Evolutionary conservation across 2,888 invertebrate genomes (phyloP).

Genomic region (Frankliniella intonsa): DNA sequence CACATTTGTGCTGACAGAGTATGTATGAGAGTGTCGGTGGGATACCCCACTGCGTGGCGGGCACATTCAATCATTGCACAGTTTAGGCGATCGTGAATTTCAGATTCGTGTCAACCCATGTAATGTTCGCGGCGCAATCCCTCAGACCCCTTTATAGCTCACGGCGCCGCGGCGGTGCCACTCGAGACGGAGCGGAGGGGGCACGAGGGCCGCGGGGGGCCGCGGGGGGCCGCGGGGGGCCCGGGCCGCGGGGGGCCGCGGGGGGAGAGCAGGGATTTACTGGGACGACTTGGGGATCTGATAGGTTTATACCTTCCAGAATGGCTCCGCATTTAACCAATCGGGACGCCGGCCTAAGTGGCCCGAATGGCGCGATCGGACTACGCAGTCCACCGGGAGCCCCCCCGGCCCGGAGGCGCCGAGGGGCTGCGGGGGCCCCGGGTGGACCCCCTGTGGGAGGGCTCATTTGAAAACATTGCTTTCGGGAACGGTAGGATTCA

Average conservation of each 20-base stretch:
- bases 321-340: conserved; percentile 15
- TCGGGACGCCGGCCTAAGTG: neutral
- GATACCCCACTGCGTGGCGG: no score
- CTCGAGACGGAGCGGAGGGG: neutral
- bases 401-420: neutral
- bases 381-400: neutral
- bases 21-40: no score
- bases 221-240: no score
- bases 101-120: neutral
- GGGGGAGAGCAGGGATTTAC: neutral
- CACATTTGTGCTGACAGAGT: no score
- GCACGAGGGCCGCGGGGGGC: neutral
- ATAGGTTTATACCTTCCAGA: neutral
- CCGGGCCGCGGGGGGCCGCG: neutral
- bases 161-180: no score
- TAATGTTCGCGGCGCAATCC: no score
- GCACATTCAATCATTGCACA: no score
- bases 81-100: neutral
- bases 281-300: neutral
- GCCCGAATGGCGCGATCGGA: neutral
- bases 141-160: neutral
- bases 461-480: conserved; percentile 23
- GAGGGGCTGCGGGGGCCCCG: neutral
- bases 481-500: conserved; percentile 1
- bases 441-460: neutral